Conservation (phyloP, 2,113 vertebrate species). For the Ciconia maguari region DNA sequence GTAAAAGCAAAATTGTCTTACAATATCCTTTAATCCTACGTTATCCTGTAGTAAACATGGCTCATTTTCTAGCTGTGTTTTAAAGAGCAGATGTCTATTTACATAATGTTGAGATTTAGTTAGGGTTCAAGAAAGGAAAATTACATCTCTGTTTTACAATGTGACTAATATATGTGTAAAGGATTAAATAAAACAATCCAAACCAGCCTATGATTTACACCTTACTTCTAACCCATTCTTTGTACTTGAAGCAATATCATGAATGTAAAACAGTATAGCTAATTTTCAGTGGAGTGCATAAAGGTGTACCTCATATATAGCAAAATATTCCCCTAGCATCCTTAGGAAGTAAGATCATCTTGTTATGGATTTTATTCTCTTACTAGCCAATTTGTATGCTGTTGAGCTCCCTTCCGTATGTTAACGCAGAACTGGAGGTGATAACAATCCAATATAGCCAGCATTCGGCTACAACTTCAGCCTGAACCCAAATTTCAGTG, state of each 20-base stretch:
- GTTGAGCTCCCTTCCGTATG: neutral
- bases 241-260: constrained; percentile 31
- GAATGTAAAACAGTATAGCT: constrained; percentile 41
- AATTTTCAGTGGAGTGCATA: constrained; percentile 44
- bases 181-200: constrained; percentile 62
- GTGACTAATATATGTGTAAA: constrained; percentile 63
- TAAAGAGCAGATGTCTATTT: constrained; percentile 74
- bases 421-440: constrained; percentile 33
- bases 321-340: constrained; percentile 51
- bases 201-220: constrained; percentile 67
- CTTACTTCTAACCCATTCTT: constrained; percentile 37
- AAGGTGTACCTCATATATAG: constrained; percentile 21
- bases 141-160: constrained; percentile 58
- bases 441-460: neutral
- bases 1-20: constrained; percentile 53
- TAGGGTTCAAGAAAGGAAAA: constrained; percentile 66
- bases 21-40: constrained; percentile 40
- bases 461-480: constrained; percentile 2
- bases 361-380: constrained; percentile 5
- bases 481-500: constrained; percentile 36
- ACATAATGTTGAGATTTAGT: constrained; percentile 71
- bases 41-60: constrained; percentile 58
- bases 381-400: constrained; percentile 1
- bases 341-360: constrained; percentile 10
- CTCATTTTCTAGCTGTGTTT: constrained; percentile 60